phyloP scores from a whole-genome alignment of 2,888 invertebrate species.

The Idaea aversata region DNA sequence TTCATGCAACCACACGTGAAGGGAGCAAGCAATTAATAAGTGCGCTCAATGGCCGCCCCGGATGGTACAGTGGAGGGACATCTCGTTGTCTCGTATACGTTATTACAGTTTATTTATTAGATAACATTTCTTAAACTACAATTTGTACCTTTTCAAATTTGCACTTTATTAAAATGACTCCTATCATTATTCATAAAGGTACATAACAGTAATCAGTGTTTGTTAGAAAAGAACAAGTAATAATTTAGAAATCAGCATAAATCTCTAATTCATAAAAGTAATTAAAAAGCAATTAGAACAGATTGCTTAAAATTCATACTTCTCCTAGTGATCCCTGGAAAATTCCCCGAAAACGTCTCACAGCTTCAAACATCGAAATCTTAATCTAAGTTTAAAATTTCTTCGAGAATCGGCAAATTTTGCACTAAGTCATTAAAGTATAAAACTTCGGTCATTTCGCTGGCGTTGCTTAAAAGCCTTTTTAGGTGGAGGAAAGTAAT shows the following conservation, averaged over 20 bases:
- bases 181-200: not conserved
- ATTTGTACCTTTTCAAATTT: not conserved
- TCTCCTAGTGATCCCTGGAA: conserved; percentile 60
- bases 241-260: conserved; percentile 26
- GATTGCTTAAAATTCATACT: conserved; percentile 74
- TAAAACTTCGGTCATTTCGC: conserved; percentile 80
- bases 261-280: conserved; percentile 60
- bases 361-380: conserved; percentile 76
- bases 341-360: conserved; percentile 67
- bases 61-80: conserved; percentile 23
- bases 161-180: not conserved
- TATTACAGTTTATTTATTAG: conserved; percentile 16
- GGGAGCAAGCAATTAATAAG: conserved; percentile 78
- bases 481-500: conserved; percentile 79
- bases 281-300: conserved; percentile 77
- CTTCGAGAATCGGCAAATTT: conserved; percentile 78
- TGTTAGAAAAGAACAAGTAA: conserved; percentile 16
- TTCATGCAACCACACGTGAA: conserved; percentile 61
- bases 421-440: conserved; percentile 81
- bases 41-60: conserved; percentile 51
- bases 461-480: conserved; percentile 80
- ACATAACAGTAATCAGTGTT: conserved; percentile 4
- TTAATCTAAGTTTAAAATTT: conserved; percentile 81
- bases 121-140: not conserved
- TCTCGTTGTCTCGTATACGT: not conserved